Conservation (phyloP, 2,888 invertebrate species). For the Acrobasis consociella region DNA sequence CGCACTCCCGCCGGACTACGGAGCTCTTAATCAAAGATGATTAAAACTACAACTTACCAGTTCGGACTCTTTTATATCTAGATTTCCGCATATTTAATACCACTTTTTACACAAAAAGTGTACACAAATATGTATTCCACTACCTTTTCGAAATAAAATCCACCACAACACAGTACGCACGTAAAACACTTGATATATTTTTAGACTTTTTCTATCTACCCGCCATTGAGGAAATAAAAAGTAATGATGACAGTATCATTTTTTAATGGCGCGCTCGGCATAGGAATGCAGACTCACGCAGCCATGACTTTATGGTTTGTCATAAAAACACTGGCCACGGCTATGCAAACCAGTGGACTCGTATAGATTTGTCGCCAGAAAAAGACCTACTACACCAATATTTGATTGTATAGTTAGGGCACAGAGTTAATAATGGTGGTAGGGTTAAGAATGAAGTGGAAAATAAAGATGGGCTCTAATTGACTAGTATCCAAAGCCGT, state of each 20-base stretch:
- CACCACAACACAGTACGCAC: not conserved
- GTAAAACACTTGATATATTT: not conserved
- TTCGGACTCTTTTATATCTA: constrained; percentile 26
- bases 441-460: too few species aligned
- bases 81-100: constrained; percentile 14
- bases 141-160: not conserved
- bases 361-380: too few species aligned
- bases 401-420: too few species aligned
- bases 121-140: constrained; percentile 22
- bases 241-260: constrained; percentile 11
- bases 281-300: constrained; percentile 16
- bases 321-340: constrained; percentile 7
- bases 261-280: constrained; percentile 7
- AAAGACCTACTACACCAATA: too few species aligned
- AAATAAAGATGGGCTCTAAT: too few species aligned
- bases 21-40: too few species aligned
- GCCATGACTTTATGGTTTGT: constrained; percentile 16
- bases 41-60: constrained; percentile 6
- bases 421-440: too few species aligned
- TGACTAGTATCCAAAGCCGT: too few species aligned
- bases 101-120: constrained; percentile 8
- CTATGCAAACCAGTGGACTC: too few species aligned
- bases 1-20: too few species aligned
- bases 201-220: constrained; percentile 10
- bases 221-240: not conserved